Base-by-base conservation (phyloP, 1,140 invertebrate species). In the Phenacoccus solenopsis region DNA sequence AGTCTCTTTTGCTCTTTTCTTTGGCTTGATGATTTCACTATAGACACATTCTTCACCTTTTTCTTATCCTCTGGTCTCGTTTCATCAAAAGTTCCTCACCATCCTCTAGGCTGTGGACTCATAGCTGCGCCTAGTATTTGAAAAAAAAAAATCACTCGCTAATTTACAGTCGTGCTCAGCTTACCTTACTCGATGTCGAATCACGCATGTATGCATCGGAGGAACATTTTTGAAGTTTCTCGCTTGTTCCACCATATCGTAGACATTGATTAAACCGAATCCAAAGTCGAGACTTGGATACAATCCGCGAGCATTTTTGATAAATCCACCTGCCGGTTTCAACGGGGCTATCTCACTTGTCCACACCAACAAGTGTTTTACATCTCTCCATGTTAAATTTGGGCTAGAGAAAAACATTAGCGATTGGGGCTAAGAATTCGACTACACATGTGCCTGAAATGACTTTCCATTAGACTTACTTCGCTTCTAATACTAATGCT, bases 231-330 rank as follows among this genome's bases (percentile, higher is more conserved):
- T 10, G 16, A 49, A 97, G 74, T 87, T 86, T 24, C 82, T 75
- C 21, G 92, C 89, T 3, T 86, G 78, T 64, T 80, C 79, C 1
- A 95, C 91, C 74, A 96, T 82, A 1, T 83, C 81, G 69, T 84
- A 85, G 7, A 91, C 93, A 79, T 97, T 93, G 83, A 97, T 87
- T 35, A 98, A 79, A 1, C 94, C 94, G 78, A 94, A 98, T 9
- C 94, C 94, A 78, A 94, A 95, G 75, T 88, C 83, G 0, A 87
- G 81, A 76, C 88, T 89, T 77, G 87, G 89, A 79, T 84, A 85
- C 57, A 90, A 83, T 21, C 90, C 86, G 0, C 80, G 85, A 1
- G 22, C 20, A 76, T 94, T 94, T 67, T 80, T 80, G 74, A 85
- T 81, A 91, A 90, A 93, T 1, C 89, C 89, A 3, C 80, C 80